These are phyloP conservation scores for Macrophya annulata DNA, from an alignment of 2,888 invertebrate species.

Conservation along the genomic window DNA sequence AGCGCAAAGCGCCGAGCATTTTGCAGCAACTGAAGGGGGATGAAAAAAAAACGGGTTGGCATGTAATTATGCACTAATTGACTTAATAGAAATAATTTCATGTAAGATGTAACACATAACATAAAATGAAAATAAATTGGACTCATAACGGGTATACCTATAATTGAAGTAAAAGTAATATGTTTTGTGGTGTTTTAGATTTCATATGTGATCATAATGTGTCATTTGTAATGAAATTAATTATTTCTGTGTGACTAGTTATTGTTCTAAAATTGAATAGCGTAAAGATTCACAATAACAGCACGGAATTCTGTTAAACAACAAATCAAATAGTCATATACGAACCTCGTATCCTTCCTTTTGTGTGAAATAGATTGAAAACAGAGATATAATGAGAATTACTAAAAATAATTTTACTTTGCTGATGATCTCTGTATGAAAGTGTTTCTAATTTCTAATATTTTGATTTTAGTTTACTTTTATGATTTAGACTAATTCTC, in stretches of 20 bases:
- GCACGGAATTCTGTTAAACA: constrained; percentile 29
- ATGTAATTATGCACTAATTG: neutral
- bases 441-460: constrained; percentile 2
- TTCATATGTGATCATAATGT: constrained; percentile 37
- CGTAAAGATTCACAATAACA: constrained; percentile 37
- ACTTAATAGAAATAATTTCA: neutral
- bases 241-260: constrained; percentile 24
- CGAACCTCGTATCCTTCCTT: constrained; percentile 85
- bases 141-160: neutral
- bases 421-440: neutral
- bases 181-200: constrained; percentile 49
- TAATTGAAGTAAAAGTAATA: neutral
- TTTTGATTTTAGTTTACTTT: constrained; percentile 15
- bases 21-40: neutral
- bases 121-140: neutral
- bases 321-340: constrained; percentile 73
- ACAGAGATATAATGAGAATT: constrained; percentile 51
- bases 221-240: neutral
- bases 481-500: neutral
- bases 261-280: neutral
- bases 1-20: neutral
- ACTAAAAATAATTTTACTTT: constrained; percentile 13
- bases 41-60: neutral
- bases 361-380: constrained; percentile 63
- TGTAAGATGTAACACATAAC: neutral